Evolutionary conservation across 1,140 invertebrate genomes (phyloP), one percentile per base, ranked within the genome.

Genomic region (Caerostris darwini): DNA sequence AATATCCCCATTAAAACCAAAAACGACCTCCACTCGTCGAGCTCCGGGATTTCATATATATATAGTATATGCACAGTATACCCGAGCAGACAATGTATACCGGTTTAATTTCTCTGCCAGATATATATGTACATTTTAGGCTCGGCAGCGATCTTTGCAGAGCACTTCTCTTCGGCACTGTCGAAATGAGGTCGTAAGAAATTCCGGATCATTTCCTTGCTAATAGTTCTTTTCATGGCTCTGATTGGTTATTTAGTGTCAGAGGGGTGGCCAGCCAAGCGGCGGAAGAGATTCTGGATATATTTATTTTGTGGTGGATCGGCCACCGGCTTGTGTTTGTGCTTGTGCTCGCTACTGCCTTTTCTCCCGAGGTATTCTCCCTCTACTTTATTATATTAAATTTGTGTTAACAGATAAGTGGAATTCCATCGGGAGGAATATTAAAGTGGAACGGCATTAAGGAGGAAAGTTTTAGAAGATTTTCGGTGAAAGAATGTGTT

Each of bases 221-320:
- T 87, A 87, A 87, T 87, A 87, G 85, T 64, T 87, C 85, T 87
- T 87, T 87, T 87, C 85, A 64, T 87, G 85, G 7, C 85, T 87
- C 85, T 87, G 85, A 87, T 87, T 87, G 85, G 85, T 58, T 64
- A 61, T 87, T 87, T 64, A 87, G 85, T 64, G 85, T 87, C 85
- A 67, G 64, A 87, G 59, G 85, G 19, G 14, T 53, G 12, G 12
- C 56, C 81, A 56, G 53, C 56, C 4, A n/a, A 83, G 50, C 81
- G 53, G 12, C 34, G n/a, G 10, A 54, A 17, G 3, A 12, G 81
- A 83, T 83, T 83, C 71, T 0, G 8, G 58, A n/a, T n/a, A 87
- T 87, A 87, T 59, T 87, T 87, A 87, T 87, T 87, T 50, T 87
- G 57, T 19, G 85, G 56, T 19, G 3, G 19, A 5, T 7, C 10